Conservation (phyloP, 2,113 vertebrate species). For the Tylochromis polylepis region DNA sequence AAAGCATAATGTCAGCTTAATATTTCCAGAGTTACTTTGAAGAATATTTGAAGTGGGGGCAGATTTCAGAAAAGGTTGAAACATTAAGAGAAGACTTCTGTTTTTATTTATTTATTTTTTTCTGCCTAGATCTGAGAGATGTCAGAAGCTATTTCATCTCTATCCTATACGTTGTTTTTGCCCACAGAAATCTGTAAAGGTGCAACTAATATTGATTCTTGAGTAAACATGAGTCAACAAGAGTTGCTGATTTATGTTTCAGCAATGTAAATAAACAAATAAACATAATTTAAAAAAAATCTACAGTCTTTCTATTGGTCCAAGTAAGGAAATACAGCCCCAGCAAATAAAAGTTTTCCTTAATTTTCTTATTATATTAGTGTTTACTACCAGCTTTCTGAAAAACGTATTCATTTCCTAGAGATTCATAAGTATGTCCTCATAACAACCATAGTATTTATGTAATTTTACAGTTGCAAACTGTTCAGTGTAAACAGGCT, state of each 20-base stretch:
- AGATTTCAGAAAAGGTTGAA: background rate
- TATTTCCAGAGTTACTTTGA: background rate
- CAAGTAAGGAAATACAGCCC: background rate
- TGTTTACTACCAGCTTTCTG: background rate
- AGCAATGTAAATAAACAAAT: background rate
- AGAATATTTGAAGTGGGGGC: background rate
- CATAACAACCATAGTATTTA: conserved; percentile 47
- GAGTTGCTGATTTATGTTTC: background rate
- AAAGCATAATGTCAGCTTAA: background rate
- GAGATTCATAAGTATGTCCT: conserved; percentile 43
- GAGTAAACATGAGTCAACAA: background rate
- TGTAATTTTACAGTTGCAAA: conserved; percentile 2
- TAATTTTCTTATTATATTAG: background rate
- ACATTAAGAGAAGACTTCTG: background rate
- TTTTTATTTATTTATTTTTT: background rate
- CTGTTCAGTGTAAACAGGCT: background rate
- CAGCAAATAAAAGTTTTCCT: background rate
- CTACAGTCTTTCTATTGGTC: background rate
- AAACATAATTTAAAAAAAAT: rapidly evolving
- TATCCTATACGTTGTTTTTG: background rate
- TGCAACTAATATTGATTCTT: background rate
- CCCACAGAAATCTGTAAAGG: background rate
- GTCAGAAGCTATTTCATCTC: background rate
- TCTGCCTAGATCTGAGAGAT: background rate
- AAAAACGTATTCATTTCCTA: background rate